Evolutionary conservation across 2,888 invertebrate species (phyloP).

Genomic region (Dasysyrphus tricinctus): DNA sequence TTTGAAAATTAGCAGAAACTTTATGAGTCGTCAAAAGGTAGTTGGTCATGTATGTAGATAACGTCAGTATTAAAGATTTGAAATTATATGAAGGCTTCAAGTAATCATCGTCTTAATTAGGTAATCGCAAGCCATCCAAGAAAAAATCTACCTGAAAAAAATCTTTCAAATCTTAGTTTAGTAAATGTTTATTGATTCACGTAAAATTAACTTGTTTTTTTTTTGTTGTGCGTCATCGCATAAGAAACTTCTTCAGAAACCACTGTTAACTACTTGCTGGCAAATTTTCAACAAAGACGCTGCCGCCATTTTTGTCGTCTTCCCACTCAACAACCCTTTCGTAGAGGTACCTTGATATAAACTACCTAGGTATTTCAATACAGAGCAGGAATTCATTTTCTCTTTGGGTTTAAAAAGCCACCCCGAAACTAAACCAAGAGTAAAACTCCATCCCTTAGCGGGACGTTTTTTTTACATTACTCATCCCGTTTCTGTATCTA

Average conservation of each 20-base stretch:
- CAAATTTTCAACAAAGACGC: not conserved
- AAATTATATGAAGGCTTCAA: no score
- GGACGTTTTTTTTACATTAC: slow-evolving; percentile 16
- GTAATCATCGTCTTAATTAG: no score
- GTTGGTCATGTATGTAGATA: no score
- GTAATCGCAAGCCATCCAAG: no score
- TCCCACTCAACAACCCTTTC: not conserved
- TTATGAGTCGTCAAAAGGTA: no score
- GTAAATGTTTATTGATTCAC: no score
- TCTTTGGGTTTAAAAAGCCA: slow-evolving; percentile 11
- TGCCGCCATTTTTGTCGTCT: slow-evolving; percentile 13
- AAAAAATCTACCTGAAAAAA: no score
- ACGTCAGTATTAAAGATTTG: no score
- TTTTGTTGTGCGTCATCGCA: not conserved
- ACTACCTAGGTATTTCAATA: not conserved
- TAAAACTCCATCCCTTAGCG: slow-evolving; percentile 35
- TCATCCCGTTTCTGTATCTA: not conserved
- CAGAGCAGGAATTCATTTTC: slow-evolving; percentile 27
- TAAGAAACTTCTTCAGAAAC: not conserved
- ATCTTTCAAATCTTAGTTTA: no score
- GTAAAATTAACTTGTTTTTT: no score
- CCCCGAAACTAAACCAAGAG: slow-evolving; percentile 28
- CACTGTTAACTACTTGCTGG: not conserved
- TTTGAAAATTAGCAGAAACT: no score
- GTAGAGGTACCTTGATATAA: not conserved